Evolutionary conservation across 2,888 invertebrate genomes (phyloP), one percentile per base, ranked within the genome.

Genomic region (Stegana nigrithorax): DNA sequence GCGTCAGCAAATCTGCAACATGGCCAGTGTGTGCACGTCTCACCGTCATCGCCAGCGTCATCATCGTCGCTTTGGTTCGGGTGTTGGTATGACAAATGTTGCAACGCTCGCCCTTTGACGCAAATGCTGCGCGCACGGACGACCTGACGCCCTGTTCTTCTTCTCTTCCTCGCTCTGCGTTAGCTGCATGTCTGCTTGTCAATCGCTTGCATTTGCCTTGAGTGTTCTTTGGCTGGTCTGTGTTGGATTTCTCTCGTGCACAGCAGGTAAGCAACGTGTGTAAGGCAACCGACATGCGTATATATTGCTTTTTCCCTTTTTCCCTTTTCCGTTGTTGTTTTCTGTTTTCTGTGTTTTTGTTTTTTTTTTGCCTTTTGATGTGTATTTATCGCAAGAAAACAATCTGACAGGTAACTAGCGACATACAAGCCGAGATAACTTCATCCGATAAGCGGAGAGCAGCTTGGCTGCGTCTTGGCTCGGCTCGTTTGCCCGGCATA

Each of bases 381-480:
- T 7, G 23, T 47, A 32, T 47, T 50, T 50, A 50, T 50, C 50
- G 50, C 50, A 25, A 25, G 26, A 50, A 10, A 10, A 50, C 50
- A 50, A 50, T 50, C 50, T 50, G 26, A 50, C 50, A 50, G 50
- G 50, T 50, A 50, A 50, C 26, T 50, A 50, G 50, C 50, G 26
- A 5, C 26, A n/a, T 12, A 25, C 50, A 50, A 5, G 39, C 39
- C 10, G 21, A 23, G 50, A 50, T 50, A 50, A 50, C 50, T 50
- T 50, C 50, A 50, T 50, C 50, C n/a, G 50, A 50, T 50, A 50
- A n/a, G n/a, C n/a, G n/a, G n/a, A n/a, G n/a, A n/a, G n/a, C n/a
- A n/a, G n/a, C n/a, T n/a, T n/a, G n/a, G n/a, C n/a, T n/a, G 23
- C 50, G n/a, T 7, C 12, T 5, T 47, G 50, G n/a, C 12, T 47